Evolutionary conservation across 1,140 invertebrate species (phyloP).

Genomic region (Ips typographus): DNA sequence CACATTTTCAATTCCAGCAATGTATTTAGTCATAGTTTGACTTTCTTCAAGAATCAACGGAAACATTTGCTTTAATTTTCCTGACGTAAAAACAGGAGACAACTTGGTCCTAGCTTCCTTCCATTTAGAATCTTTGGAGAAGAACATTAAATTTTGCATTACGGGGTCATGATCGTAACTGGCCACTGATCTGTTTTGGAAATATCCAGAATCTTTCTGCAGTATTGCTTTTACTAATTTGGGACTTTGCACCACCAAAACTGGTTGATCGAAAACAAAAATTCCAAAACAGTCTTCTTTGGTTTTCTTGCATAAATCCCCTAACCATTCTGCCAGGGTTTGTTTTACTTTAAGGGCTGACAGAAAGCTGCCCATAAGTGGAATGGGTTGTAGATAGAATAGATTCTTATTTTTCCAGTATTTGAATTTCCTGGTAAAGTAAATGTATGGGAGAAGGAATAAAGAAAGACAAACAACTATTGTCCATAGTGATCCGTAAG

Average conservation of each 20-base stretch:
- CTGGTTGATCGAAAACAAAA: slow-evolving; percentile 50
- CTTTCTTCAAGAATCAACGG: slow-evolving; percentile 44
- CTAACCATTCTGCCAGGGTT: slow-evolving; percentile 34
- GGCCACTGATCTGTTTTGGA: slow-evolving; percentile 55
- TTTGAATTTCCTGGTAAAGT: slow-evolving; percentile 37
- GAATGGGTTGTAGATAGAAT: slow-evolving; percentile 44
- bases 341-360: slow-evolving; percentile 8
- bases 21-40: slow-evolving; percentile 36
- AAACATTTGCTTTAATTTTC: slow-evolving; percentile 53
- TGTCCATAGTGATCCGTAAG: too few species aligned
- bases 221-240: slow-evolving; percentile 55
- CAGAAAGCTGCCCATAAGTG: slow-evolving; percentile 49
- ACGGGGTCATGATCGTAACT: slow-evolving; percentile 56
- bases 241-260: slow-evolving; percentile 47
- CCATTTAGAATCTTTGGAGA: slow-evolving; percentile 48
- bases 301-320: slow-evolving; percentile 40
- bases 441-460: slow-evolving; percentile 25
- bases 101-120: slow-evolving; percentile 49
- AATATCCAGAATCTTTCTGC: slow-evolving; percentile 57
- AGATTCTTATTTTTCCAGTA: slow-evolving; percentile 49
- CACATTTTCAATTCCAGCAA: slow-evolving; percentile 38
- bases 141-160: slow-evolving; percentile 43
- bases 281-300: slow-evolving; percentile 50
- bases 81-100: slow-evolving; percentile 50
- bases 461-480: too few species aligned